Percentiles rank a stretch among this genome's conserved stretches.
These are phyloP conservation scores for Margaritifera margaritifera DNA, from an alignment of 2,888 invertebrate species.

Conservation along the genomic window DNA sequence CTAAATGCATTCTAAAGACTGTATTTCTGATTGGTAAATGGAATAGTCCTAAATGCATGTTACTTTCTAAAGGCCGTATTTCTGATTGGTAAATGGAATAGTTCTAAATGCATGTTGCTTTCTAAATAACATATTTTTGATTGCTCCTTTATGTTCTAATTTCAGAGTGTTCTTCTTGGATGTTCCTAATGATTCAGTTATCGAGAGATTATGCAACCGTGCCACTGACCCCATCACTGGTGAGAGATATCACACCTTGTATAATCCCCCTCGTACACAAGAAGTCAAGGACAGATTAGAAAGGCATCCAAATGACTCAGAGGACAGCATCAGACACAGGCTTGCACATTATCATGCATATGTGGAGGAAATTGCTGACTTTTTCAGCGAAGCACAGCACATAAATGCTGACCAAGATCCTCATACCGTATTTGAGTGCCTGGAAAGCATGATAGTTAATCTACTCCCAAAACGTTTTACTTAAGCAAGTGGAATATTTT, in stretches of 20 bases:
- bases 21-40: no score
- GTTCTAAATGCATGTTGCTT: not conserved
- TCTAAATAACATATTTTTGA: not conserved
- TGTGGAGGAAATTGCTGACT: constrained; percentile 68
- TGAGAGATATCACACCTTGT: constrained; percentile 71
- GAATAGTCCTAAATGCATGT: no score
- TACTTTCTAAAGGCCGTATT: not conserved
- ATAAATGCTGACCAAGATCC: constrained; percentile 72
- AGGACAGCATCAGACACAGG: constrained; percentile 59
- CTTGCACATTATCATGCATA: constrained; percentile 65
- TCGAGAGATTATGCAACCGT: constrained; percentile 70
- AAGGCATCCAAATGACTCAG: constrained; percentile 60
- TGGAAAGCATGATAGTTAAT: constrained; percentile 72
- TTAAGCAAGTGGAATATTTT: constrained; percentile 1
- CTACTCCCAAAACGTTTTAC: constrained; percentile 64
- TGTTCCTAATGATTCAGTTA: constrained; percentile 71
- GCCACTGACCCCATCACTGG: constrained; percentile 72
- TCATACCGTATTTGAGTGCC: constrained; percentile 72
- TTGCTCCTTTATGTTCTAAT: constrained; percentile 6
- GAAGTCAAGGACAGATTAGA: constrained; percentile 66
- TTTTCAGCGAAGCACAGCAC: constrained; percentile 66
- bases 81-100: not conserved
- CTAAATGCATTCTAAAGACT: no score
- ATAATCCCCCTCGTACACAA: constrained; percentile 71
- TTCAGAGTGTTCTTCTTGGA: constrained; percentile 72